Evolutionary conservation across 30 jellyfish, hydroid and myxozoan genomes (phyloP), one percentile per base, ranked within the genome.

Genomic region (Turritopsis dohrnii): DNA sequence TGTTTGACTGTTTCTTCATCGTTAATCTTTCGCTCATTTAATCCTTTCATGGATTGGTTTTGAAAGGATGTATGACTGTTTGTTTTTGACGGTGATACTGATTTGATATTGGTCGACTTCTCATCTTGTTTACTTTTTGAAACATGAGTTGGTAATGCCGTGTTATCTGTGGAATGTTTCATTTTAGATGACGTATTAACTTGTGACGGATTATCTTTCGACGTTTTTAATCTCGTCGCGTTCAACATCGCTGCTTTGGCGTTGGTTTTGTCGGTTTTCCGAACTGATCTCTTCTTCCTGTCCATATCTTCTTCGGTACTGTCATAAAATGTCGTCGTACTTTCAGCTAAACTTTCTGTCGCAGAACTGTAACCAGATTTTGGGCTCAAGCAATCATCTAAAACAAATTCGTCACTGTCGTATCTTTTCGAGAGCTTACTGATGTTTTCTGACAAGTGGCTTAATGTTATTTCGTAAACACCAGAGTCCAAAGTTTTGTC

Each of bases 301-400:
- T 74, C 83, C 83, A 74, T 74, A 74, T 74, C 83, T 74, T 74
- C 83, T 19, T 74, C 83, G 9, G 83, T 22, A 29, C 83, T 74
- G 83, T 74, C 83, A 0, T 74, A 74, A 74, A 74, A 74, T n/a
- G 83, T 74, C 18, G 76, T 66, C 41, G 83, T 74, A 26, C 65
- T 74, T 21, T 30, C 60, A 0, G 83, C 83, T 74, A 74, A 24
- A 74, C 83, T 74, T 29, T 74, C 83, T 20, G 65, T 74, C 54
- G 83, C 83, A 20, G 83, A 74, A 29, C 83, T 74, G 21, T 74
- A 74, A 0, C 83, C 83, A 24, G 83, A 74, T 30, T 4, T 74
- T 13, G 83, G 83, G n/a, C 83, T 74, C 65, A 74, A 26, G 65
- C 83, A 74, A 4, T 74, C 83, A 30, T 74, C 83, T 23, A 29